Conservation (phyloP, 2,888 invertebrate species). For the Siphonodentalium dalli region DNA sequence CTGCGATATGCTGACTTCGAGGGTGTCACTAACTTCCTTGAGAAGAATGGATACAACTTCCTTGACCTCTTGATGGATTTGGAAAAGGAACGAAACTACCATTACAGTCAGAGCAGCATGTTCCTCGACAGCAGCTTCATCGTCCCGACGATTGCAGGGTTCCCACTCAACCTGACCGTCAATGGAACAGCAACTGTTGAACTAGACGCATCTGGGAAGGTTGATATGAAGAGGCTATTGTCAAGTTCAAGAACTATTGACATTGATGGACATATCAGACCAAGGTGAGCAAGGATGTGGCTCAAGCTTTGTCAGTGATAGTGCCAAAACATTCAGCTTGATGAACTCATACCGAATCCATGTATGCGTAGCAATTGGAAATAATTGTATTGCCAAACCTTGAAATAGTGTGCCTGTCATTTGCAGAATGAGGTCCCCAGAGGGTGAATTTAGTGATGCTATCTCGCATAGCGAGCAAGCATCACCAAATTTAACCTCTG, state of each 20-base stretch:
- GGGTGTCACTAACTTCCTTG: conserved; percentile 29
- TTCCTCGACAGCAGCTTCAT: conserved; percentile 87
- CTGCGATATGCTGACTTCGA: conserved; percentile 54
- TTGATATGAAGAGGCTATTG: conserved; percentile 71
- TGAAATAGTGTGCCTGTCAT: too few species aligned
- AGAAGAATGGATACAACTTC: conserved; percentile 64
- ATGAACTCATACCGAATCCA: neutral
- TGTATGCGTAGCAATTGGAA: too few species aligned
- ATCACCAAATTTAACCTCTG: too few species aligned
- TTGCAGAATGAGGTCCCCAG: too few species aligned
- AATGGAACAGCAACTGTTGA: conserved; percentile 87
- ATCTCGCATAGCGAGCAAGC: too few species aligned
- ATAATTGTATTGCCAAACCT: too few species aligned
- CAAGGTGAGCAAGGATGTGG: conserved; percentile 72
- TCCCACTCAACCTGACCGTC: conserved; percentile 84
- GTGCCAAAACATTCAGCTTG: neutral
- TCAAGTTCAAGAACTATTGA: conserved; percentile 70
- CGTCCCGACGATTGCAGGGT: conserved; percentile 82
- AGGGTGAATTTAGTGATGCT: too few species aligned
- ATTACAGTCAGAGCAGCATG: conserved; percentile 75
- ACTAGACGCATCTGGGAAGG: conserved; percentile 80
- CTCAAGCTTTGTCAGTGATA: neutral
- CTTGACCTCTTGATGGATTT: conserved; percentile 38
- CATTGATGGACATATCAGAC: conserved; percentile 81
- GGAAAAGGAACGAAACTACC: conserved; percentile 41